phyloP scores from a whole-genome alignment of 2,888 invertebrate species.

The Scaeva pyrastri region DNA sequence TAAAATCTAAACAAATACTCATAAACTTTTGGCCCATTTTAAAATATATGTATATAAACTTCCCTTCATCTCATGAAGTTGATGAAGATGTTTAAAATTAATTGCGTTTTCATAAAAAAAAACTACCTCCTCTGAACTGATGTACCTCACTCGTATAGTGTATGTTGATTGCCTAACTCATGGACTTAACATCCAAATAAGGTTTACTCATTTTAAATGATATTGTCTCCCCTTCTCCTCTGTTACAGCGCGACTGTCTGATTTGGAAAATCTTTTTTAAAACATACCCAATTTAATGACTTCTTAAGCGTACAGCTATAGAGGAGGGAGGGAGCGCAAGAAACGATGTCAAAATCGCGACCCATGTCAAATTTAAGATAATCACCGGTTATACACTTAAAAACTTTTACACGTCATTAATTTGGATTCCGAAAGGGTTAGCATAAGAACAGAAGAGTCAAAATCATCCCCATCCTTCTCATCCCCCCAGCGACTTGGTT shows the following conservation, averaged over 20 bases:
- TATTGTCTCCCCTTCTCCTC: constrained; percentile 28
- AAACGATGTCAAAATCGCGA: constrained; percentile 73
- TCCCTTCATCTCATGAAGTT: too few species aligned
- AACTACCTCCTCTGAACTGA: neutral
- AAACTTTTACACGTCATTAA: constrained; percentile 75
- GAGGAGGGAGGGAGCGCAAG: neutral
- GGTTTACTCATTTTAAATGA: constrained; percentile 34
- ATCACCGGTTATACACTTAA: constrained; percentile 70
- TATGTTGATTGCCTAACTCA: constrained; percentile 1
- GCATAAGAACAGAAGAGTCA: constrained; percentile 35
- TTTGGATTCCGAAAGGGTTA: constrained; percentile 52
- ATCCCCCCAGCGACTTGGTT: neutral
- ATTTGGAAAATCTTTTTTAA: constrained; percentile 24
- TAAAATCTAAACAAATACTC: neutral
- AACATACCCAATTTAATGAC: constrained; percentile 50
- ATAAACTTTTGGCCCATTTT: neutral
- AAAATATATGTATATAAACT: neutral
- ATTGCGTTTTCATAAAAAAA: constrained; percentile 39
- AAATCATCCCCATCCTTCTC: constrained; percentile 1
- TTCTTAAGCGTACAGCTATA: constrained; percentile 29
- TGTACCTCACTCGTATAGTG: too few species aligned
- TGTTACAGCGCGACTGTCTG: too few species aligned
- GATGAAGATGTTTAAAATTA: constrained; percentile 19
- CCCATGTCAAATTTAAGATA: constrained; percentile 75
- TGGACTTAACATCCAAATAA: constrained; percentile 6